Base-by-base conservation (phyloP, 2,888 invertebrate species). In the Andrena bicolor region DNA sequence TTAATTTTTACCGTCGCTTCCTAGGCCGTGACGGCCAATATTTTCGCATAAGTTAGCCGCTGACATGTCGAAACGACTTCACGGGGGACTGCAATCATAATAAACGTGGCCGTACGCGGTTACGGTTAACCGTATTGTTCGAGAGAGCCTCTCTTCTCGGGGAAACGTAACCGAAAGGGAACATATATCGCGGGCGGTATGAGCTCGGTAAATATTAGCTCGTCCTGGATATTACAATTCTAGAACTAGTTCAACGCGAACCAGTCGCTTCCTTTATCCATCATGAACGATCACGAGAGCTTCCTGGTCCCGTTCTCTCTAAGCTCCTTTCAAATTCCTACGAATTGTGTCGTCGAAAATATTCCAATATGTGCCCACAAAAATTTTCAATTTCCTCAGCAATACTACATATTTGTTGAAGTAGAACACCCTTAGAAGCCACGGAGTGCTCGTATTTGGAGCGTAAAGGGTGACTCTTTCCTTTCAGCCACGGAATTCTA, bases 1-100 rank as follows among this genome's bases (percentile, higher is more conserved):
- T 86, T 84, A 86, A 86, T 86, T 86, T 86, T 86, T 86, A 78
- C 63, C 23, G 30, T 70, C 63, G 20, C 48, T 71, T 71, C 68
- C 48, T 41, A 77, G 56, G 73, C 74, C 74, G 69, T 20, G 23
- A 70, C 41, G n/a, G 48, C 41, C 74, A 53, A 76, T 66, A 78
- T 76, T 86, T 76, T 71, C 80, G 64, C 70, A 53, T 28, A 53
- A 56, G 74, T 75, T 77, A 68, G 63, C 49, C 26, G 71, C 35
- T 48, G 78, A 75, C 80, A 63, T 65, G 53, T 23, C 23, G 76
- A 58, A 58, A 76, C 60, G 58, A 70, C 74, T 63, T 74, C 76
- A 56, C 72, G 74, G 58, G 51, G 68, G 72, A 83, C 76, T 76
- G 77, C 75, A 81, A 81, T 80, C 79, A 66, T 73, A 81, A 83